Evolutionary conservation across 2,888 invertebrate species (phyloP), one percentile per base, ranked within the genome.

Genomic region (Calameuta pallipes): DNA sequence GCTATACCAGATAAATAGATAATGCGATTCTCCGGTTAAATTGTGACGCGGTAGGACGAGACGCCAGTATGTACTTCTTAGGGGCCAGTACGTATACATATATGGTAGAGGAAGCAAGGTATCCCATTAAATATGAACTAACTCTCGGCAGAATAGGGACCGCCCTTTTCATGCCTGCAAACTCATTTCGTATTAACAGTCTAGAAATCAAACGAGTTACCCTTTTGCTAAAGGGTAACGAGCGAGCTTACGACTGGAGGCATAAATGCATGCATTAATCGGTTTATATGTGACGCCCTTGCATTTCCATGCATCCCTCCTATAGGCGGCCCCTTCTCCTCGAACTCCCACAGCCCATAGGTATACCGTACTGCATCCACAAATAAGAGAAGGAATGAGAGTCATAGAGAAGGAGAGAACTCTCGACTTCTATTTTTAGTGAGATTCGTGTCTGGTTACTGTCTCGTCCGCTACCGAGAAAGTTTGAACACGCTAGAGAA

Each of bases 371-470:
- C 23, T 23, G 56, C 56, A 23, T 23, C 2, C 56, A 56, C 56
- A 56, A 56, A 23, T 23, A 9, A 23, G 56, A 56, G 23, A 56
- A 56, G 56, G 23, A 56, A 56, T 23, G 23, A 56, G 23, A 56
- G 23, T 33, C 33, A 33, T 33, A 56, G 56, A 56, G 23, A 56
- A 56, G 56, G 23, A 56, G 23, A 56, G 23, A 56, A 56, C 56
- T 56, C 56, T 56, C 56, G 56, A 56, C 56, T 56, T 78, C 74
- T 78, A 78, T 78, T 78, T 78, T 78, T 78, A 78, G 78, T 75
- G 33, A 35, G 75, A 75, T 78, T 75, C 74, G 78, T 75, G 78
- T 78, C 78, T 78, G 78, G 78, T 78, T 78, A 74, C 78, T 75
- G 75, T 78, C 78, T 75, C 70, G 71, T 69, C 70, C 23, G 23